phyloP scores from a whole-genome alignment of 2,888 invertebrate species.

The Euzetes globulus region DNA sequence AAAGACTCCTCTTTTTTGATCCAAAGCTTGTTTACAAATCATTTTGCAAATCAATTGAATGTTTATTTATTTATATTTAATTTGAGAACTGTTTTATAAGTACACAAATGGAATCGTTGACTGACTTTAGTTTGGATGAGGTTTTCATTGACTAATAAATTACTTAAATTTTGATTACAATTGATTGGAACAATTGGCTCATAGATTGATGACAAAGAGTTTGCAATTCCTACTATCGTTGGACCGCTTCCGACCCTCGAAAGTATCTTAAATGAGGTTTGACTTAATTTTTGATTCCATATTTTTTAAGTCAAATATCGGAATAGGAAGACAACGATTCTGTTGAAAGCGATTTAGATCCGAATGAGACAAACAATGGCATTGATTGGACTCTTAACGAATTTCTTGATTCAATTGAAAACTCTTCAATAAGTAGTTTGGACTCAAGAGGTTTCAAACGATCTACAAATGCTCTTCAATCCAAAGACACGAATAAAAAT shows the following conservation, averaged over 20 bases:
- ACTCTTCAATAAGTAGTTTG: constrained; percentile 19
- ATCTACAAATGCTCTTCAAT: not conserved
- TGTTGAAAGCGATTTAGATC: not conserved
- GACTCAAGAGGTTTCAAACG: constrained; percentile 5
- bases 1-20: no score
- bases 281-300: not conserved
- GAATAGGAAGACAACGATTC: no score
- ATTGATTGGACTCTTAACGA: not conserved
- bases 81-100: no score
- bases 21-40: no score
- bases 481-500: no score
- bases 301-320: no score
- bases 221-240: constrained; percentile 67
- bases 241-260: constrained; percentile 64
- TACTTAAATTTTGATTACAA: not conserved
- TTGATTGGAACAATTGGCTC: no score
- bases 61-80: no score
- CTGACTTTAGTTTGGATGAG: no score
- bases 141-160: no score
- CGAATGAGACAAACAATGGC: not conserved
- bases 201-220: constrained; percentile 71
- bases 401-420: not conserved
- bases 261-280: constrained; percentile 66
- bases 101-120: no score
- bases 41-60: no score